These are phyloP conservation scores for Barbus barbus DNA, from an alignment of 2,113 vertebrate genomes.

Conservation along the genomic window DNA sequence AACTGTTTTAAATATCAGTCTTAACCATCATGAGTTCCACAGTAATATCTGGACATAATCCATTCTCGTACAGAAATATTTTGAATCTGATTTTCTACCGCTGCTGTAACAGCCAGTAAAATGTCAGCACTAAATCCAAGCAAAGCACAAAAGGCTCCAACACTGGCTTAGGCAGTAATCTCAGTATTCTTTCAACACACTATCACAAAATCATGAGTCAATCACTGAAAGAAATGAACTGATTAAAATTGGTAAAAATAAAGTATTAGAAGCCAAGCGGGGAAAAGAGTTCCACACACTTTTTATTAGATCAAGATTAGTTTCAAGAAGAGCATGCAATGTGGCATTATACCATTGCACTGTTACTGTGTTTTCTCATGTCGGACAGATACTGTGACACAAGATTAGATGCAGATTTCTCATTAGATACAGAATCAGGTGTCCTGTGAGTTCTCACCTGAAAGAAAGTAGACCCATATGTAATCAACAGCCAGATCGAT, in stretches of 20 bases:
- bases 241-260: background rate
- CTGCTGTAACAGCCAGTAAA: slow-evolving; percentile 17
- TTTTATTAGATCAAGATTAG: slow-evolving; percentile 13
- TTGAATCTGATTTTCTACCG: slow-evolving; percentile 27
- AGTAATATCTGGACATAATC: slow-evolving; percentile 15
- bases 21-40: slow-evolving; percentile 17
- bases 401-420: slow-evolving; percentile 8
- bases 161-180: slow-evolving; percentile 25
- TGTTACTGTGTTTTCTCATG: slow-evolving; percentile 28
- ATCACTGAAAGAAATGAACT: slow-evolving; percentile 18
- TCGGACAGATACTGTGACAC: slow-evolving; percentile 16
- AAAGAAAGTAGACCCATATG: background rate
- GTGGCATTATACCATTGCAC: slow-evolving; percentile 1
- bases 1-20: background rate
- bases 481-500: background rate
- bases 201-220: slow-evolving; percentile 13
- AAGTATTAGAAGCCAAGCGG: background rate
- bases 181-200: slow-evolving; percentile 21
- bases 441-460: slow-evolving; percentile 24
- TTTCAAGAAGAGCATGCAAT: slow-evolving; percentile 16
- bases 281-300: background rate
- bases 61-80: slow-evolving; percentile 11
- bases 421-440: background rate
- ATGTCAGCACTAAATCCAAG: slow-evolving; percentile 34
- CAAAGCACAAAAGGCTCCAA: slow-evolving; percentile 36